These are phyloP conservation scores for Cuculus canorus DNA, from an alignment of 2,797 vertebrate genomes.

Conservation along the genomic window DNA sequence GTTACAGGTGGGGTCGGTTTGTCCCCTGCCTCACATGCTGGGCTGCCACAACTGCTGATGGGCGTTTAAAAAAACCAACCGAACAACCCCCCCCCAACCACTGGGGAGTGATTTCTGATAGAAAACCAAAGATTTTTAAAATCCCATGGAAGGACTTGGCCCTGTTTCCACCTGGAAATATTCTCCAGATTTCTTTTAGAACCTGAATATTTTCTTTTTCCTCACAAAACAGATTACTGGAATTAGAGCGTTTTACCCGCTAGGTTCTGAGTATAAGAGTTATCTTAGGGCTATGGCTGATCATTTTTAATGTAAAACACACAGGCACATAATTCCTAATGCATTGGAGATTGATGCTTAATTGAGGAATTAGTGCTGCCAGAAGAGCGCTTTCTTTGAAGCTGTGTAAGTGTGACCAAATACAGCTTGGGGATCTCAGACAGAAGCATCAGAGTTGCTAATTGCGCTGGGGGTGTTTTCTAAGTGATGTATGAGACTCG, in stretches of 20 bases:
- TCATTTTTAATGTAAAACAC: background rate
- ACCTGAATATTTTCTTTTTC: background rate
- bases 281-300: background rate
- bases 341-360: background rate
- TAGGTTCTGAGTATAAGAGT: background rate
- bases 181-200: background rate
- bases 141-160: background rate
- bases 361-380: background rate
- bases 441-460: background rate
- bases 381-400: background rate
- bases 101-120: background rate
- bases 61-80: background rate
- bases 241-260: background rate
- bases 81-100: background rate
- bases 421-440: background rate
- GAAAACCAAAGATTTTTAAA: background rate
- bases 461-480: background rate
- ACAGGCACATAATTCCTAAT: background rate
- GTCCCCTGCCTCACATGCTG: accelerated
- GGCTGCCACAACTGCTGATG: background rate
- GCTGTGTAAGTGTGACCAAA: background rate
- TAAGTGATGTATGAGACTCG: background rate
- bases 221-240: background rate
- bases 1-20: background rate
- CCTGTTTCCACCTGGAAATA: background rate